phyloP scores from a whole-genome alignment of 2,113 vertebrate species.

The Neodon shergylaensis region DNA sequence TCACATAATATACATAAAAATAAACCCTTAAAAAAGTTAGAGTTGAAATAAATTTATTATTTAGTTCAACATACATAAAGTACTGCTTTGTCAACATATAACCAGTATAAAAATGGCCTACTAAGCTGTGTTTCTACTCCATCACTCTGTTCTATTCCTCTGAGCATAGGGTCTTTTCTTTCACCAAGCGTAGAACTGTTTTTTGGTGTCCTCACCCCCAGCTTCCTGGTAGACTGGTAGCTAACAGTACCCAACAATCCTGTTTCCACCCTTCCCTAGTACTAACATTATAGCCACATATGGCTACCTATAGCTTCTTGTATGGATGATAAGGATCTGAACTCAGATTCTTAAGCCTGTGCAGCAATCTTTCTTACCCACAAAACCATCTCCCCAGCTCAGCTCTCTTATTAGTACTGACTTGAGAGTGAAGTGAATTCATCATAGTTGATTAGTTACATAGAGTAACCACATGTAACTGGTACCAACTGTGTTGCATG shows the following conservation, averaged over 20 bases:
- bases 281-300: background rate
- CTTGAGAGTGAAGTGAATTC: background rate
- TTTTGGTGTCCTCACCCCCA: background rate
- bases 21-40: background rate
- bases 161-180: background rate
- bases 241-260: background rate
- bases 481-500: background rate
- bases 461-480: background rate
- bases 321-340: no score
- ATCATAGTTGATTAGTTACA: background rate
- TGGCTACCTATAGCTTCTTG: background rate
- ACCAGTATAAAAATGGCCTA: background rate
- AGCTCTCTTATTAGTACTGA: background rate
- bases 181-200: background rate
- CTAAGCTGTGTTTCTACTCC: background rate
- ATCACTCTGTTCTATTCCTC: background rate
- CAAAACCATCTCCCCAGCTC: background rate
- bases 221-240: background rate
- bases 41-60: slow-evolving; percentile 25
- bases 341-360: background rate
- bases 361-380: background rate
- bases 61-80: background rate
- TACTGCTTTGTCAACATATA: background rate
- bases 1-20: background rate
- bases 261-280: background rate